A percentile compares a stretch with the other conserved stretches of the same genome.
Evolutionary conservation across 1,140 invertebrate species (phyloP).

Genomic region (Pissodes strobi): DNA sequence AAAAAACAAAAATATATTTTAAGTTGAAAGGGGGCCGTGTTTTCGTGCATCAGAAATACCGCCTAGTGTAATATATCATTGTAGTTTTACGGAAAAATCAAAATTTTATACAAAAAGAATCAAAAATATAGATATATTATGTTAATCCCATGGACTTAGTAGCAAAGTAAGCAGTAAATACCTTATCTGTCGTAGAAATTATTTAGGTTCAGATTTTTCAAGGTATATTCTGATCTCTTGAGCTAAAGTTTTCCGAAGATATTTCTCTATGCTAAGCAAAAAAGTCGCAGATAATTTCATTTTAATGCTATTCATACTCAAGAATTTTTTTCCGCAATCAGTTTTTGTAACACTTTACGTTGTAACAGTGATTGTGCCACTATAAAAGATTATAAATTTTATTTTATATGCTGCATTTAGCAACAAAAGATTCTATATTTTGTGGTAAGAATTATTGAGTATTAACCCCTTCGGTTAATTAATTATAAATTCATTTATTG

Average conservation of each 20-base stretch:
- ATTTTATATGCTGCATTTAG: no score
- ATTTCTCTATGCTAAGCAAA: no score
- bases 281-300: background rate
- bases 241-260: no score
- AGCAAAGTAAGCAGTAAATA: background rate
- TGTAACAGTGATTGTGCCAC: no score
- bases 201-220: conserved; percentile 2
- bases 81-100: conserved; percentile 26
- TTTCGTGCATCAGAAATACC: conserved; percentile 3
- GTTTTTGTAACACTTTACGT: no score
- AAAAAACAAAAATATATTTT: conserved; percentile 3
- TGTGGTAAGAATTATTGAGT: no score
- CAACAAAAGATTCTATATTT: no score
- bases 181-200: background rate
- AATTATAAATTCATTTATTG: no score
- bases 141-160: background rate
- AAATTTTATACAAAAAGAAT: conserved; percentile 28
- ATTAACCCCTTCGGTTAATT: no score
- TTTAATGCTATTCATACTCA: background rate
- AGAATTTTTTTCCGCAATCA: background rate
- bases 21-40: background rate
- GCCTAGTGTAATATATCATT: conserved; percentile 20
- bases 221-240: background rate
- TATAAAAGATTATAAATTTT: no score
- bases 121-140: conserved; percentile 18